phyloP scores from a whole-genome alignment of 2,888 invertebrate species.

The Nemotelus pantherinus region DNA sequence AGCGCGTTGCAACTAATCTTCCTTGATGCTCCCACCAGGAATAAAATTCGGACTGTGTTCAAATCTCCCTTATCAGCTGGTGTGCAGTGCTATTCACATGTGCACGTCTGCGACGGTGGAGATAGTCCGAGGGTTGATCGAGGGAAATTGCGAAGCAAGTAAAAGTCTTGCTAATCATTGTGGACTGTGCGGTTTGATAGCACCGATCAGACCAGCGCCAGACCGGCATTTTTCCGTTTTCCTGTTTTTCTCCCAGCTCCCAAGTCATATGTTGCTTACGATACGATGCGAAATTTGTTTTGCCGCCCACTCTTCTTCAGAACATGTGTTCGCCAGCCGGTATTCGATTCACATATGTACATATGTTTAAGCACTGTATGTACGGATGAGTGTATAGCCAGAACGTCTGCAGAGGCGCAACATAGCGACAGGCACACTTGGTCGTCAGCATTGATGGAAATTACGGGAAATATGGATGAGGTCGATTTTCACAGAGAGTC shows the following conservation, averaged over 20 bases:
- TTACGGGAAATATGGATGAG: slow-evolving; percentile 11
- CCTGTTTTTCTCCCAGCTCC: slow-evolving; percentile 20
- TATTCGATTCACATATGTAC: slow-evolving; percentile 17
- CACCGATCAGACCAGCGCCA: slow-evolving; percentile 17
- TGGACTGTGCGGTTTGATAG: neutral
- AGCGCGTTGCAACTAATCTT: slow-evolving; percentile 10
- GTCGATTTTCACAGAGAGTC: neutral
- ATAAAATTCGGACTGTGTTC: slow-evolving; percentile 27
- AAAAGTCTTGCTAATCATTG: neutral
- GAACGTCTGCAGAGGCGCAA: neutral
- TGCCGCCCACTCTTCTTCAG: slow-evolving; percentile 31
- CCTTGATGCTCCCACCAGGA: neutral
- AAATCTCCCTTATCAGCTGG: slow-evolving; percentile 37
- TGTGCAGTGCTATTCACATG: slow-evolving; percentile 24
- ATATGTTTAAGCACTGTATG: neutral
- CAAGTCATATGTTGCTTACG: slow-evolving; percentile 13
- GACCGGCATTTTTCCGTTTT: slow-evolving; percentile 15
- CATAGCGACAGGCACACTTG: slow-evolving; percentile 19
- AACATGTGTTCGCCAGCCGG: slow-evolving; percentile 32
- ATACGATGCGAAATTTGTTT: slow-evolving; percentile 17
- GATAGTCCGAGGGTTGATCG: neutral
- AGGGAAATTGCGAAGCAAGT: neutral
- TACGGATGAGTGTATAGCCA: too few species aligned
- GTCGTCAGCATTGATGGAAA: slow-evolving; percentile 16
- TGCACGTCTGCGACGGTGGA: neutral